phyloP scores from a whole-genome alignment of 1,140 invertebrate genomes.

The Luehdorfia chinensis region DNA sequence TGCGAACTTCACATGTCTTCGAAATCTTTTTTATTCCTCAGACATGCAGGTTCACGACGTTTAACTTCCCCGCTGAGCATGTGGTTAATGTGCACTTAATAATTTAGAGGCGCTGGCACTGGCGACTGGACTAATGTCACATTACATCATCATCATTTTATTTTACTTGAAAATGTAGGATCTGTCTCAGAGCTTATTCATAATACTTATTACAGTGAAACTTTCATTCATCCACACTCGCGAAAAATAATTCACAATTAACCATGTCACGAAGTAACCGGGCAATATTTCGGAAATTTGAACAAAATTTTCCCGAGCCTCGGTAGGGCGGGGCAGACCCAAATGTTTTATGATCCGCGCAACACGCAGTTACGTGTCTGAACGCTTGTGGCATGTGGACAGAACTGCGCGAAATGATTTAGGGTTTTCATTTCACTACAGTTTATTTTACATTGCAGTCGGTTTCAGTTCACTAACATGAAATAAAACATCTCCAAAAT shows the following conservation, averaged over 20 bases:
- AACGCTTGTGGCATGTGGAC: slow-evolving; percentile 55
- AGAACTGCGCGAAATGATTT: slow-evolving; percentile 59
- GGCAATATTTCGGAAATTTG: slow-evolving; percentile 18
- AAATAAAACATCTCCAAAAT: not conserved
- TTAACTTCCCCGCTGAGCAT: too few relatives aligned
- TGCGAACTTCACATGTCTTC: too few relatives aligned
- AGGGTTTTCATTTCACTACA: slow-evolving; percentile 60
- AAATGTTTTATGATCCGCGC: slow-evolving; percentile 50
- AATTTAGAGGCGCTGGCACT: too few relatives aligned
- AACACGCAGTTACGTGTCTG: slow-evolving; percentile 43
- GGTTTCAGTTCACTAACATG: slow-evolving; percentile 18
- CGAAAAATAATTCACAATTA: slow-evolving; percentile 23
- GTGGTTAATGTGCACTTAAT: too few relatives aligned
- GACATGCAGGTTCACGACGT: too few relatives aligned
- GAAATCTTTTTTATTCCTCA: too few relatives aligned
- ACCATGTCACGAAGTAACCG: slow-evolving; percentile 26
- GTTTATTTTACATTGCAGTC: slow-evolving; percentile 48
- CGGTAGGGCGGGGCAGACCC: slow-evolving; percentile 9
- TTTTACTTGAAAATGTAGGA: not conserved
- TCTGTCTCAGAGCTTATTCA: not conserved
- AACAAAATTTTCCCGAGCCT: slow-evolving; percentile 16
- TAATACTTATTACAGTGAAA: not conserved
- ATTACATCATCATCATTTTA: not conserved
- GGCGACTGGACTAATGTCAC: too few relatives aligned
- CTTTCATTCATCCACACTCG: slow-evolving; percentile 13